These are phyloP conservation scores for Tachysurus fulvidraco DNA, from an alignment of 2,113 vertebrate species.

Conservation along the genomic window DNA sequence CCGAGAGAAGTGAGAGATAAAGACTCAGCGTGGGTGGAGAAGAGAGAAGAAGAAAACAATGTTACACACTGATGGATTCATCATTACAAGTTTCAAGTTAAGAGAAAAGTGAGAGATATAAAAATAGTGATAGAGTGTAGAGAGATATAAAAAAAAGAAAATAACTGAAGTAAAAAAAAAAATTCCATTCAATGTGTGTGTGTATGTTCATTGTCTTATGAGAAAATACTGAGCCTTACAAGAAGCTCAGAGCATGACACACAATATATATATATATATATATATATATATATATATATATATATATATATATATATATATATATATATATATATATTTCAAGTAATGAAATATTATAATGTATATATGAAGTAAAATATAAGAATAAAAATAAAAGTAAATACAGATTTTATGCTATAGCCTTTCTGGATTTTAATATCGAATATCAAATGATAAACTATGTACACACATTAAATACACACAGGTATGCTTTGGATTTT, in stretches of 20 bases:
- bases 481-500: no score
- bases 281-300: no score
- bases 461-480: no score
- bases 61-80: background rate
- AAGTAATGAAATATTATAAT: background rate
- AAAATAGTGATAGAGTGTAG: no score
- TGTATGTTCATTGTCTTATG: background rate
- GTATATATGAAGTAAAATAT: background rate
- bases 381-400: background rate
- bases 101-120: no score
- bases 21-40: background rate
- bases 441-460: no score
- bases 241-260: background rate
- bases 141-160: background rate
- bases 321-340: no score
- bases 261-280: no score
- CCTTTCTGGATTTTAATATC: no score
- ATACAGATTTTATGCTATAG: no score
- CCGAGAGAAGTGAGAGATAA: slow-evolving; percentile 12
- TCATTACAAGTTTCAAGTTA: slow-evolving; percentile 1
- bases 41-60: background rate
- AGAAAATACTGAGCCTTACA: background rate
- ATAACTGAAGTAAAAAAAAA: background rate
- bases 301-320: background rate
- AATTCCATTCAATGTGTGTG: background rate